These are phyloP conservation scores for Phragmatobia fuliginosa DNA, from an alignment of 2,888 invertebrate species.

Conservation along the genomic window DNA sequence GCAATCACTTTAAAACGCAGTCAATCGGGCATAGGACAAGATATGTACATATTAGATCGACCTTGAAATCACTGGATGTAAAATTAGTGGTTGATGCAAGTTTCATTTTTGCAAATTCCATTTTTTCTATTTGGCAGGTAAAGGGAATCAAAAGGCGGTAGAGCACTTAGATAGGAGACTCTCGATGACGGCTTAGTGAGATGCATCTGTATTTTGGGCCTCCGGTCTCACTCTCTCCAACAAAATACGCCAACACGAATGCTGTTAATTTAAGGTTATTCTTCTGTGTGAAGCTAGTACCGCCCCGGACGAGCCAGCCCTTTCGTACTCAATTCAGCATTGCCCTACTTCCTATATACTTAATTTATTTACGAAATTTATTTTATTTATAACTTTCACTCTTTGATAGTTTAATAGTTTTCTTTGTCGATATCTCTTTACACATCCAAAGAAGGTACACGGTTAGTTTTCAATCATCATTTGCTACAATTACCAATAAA, in stretches of 20 bases:
- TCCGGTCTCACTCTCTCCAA: too few species aligned
- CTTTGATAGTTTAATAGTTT: not conserved
- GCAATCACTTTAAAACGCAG: not conserved
- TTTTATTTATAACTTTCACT: not conserved
- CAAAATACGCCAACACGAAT: too few species aligned
- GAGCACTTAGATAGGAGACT: not conserved
- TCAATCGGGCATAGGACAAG: not conserved
- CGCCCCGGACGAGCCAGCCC: too few species aligned
- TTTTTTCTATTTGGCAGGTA: not conserved
- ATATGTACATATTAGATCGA: not conserved
- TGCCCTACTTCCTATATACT: too few species aligned
- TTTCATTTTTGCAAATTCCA: too few species aligned
- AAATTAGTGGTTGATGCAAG: not conserved
- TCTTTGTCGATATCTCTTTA: not conserved
- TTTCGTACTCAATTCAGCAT: too few species aligned
- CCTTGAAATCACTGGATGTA: not conserved
- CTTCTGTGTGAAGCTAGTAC: too few species aligned
- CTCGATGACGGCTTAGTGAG: too few species aligned
- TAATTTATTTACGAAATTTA: not conserved
- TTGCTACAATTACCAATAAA: too few species aligned
- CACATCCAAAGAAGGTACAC: not conserved
- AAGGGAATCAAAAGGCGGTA: not conserved
- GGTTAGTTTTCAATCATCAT: not conserved
- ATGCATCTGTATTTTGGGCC: too few species aligned
- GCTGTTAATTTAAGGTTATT: too few species aligned